phyloP scores from a whole-genome alignment of 53 echinoderm and acorn worm genomes.

The Henricia sp. region DNA sequence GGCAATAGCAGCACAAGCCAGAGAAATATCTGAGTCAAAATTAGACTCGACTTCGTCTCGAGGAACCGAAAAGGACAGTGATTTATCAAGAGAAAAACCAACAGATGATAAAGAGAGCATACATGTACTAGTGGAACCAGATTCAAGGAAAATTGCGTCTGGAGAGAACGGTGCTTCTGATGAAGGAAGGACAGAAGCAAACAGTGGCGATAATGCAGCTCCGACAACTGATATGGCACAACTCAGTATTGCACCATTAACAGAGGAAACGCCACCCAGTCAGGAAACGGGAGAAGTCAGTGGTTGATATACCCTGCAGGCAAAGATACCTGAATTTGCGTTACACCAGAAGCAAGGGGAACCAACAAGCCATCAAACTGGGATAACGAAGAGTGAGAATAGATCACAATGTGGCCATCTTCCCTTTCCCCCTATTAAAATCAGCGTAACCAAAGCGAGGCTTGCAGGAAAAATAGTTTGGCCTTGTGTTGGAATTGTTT shows the following conservation, averaged over 20 bases:
- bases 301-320: too few relatives aligned
- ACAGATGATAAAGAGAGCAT: neutral
- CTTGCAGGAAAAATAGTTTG: too few relatives aligned
- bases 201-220: neutral
- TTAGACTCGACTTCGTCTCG: neutral
- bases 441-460: too few relatives aligned
- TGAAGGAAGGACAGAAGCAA: neutral
- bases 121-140: constrained; percentile 12
- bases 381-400: too few relatives aligned
- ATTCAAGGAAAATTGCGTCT: constrained; percentile 6
- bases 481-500: too few relatives aligned
- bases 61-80: neutral
- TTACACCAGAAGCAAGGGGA: too few relatives aligned
- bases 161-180: neutral
- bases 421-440: too few relatives aligned
- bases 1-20: constrained; percentile 2
- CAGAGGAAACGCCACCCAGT: too few relatives aligned
- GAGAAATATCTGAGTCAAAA: neutral
- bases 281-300: too few relatives aligned
- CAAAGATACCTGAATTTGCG: too few relatives aligned
- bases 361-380: too few relatives aligned
- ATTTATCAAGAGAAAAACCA: neutral
- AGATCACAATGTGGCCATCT: too few relatives aligned
- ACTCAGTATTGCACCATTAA: neutral
- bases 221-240: constrained; percentile 9